Evolutionary conservation across 2,113 vertebrate species (phyloP), one percentile per base, ranked within the genome.

Genomic region (Pseudopodoces humilis): DNA sequence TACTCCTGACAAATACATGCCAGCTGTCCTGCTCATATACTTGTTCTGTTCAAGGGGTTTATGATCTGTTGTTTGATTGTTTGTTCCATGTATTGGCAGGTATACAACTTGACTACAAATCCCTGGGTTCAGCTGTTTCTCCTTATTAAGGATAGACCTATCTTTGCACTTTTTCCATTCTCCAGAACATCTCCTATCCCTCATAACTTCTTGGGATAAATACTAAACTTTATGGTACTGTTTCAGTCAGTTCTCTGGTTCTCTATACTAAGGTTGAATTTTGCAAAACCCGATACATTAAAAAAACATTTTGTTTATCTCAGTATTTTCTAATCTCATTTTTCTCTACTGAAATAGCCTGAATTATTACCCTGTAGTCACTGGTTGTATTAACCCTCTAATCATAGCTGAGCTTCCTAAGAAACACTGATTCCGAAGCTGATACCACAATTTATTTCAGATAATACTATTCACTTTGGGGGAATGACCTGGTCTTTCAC

Each of bases 21-120:
- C 44, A 37, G 59, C 30, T 77, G 59, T 86, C 88, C 33, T 41
- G 14, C 31, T 93, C 18, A 50, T 64, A 87, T 55, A 43, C 27
- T 90, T 4, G 0, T 43, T 90, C 70, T 52, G 56, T 83, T 81
- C 10, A 24, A 87, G 65, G 70, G 69, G 55, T 50, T 87, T 80
- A 72, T 33, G 2, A 70, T 83, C 21, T 7, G 49, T 65, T 69
- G 49, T 79, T 93, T 72, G 58, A 89, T 63, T 79, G 88, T 50
- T 94, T 53, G 33, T 83, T 88, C 68, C 64, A 23, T 62, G 28
- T 74, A 94, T 55, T 74, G 71, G 58, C 76, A 90, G 56, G 52
- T 46, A 69, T 25, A 55, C 84, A 65, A 92, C 59, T 43, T 83
- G 50, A 94, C 88, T 77, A 83, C 55, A 88, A 90, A 93, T 77